phyloP scores from a whole-genome alignment of 2,113 vertebrate species.

The Alexandromys fortis region DNA sequence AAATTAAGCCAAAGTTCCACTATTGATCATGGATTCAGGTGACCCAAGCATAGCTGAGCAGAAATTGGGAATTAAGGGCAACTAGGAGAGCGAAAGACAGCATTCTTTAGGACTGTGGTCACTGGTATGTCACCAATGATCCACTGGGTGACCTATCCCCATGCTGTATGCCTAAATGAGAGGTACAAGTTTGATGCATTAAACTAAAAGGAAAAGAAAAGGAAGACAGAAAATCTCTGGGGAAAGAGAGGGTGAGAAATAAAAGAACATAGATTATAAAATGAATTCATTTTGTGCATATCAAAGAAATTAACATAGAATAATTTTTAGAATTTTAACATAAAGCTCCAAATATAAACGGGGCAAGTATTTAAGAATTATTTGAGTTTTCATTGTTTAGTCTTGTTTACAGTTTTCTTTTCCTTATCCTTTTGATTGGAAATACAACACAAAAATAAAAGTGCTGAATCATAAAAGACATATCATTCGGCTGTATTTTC shows the following conservation, averaged over 20 bases:
- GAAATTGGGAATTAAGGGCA: not conserved
- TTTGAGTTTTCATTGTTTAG: not conserved
- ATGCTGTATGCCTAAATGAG: not conserved
- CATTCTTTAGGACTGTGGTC: not conserved
- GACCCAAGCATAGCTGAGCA: not conserved
- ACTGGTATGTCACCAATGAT: not conserved
- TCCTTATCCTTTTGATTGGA: not conserved
- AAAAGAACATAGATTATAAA: not conserved
- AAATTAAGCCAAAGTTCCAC: not conserved
- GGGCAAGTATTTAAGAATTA: not conserved
- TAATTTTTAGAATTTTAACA: not conserved
- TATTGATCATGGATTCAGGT: not conserved
- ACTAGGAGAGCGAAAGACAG: not conserved
- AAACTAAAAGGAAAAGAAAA: not conserved
- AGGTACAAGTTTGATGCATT: not conserved
- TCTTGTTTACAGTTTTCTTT: not conserved
- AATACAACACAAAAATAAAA: not conserved
- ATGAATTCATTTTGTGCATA: not conserved
- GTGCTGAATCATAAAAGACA: not conserved
- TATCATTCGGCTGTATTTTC: conserved; percentile 26
- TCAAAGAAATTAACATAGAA: not conserved
- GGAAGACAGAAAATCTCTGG: not conserved
- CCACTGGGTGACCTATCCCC: not conserved
- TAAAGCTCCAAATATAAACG: not conserved
- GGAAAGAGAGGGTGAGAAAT: not conserved